phyloP scores from a whole-genome alignment of 2,797 vertebrate species.

The Lacerta bilineata region DNA sequence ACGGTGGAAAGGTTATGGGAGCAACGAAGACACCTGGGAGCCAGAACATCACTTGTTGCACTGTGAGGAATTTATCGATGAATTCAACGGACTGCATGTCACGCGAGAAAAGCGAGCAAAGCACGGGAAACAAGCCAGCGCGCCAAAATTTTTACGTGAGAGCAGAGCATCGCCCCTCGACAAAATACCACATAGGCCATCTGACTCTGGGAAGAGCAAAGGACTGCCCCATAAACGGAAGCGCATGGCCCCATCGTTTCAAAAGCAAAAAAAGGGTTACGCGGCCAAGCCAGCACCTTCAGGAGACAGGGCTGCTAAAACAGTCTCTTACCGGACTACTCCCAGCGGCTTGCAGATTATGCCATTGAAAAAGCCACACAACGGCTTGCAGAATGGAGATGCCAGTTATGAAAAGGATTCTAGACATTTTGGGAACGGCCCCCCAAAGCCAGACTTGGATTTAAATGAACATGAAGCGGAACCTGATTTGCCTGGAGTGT shows the following conservation, averaged over 20 bases:
- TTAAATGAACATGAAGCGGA: conserved; percentile 77
- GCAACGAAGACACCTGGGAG: conserved; percentile 98
- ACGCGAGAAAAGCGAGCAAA: conserved; percentile 87
- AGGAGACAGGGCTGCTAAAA: conserved; percentile 88
- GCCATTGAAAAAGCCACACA: conserved; percentile 87
- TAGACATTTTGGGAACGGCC: conserved; percentile 85
- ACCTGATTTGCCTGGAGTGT: conserved; percentile 78
- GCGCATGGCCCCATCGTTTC: conserved; percentile 83
- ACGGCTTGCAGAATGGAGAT: conserved; percentile 91
- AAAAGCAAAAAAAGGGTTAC: conserved; percentile 86
- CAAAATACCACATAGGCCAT: conserved; percentile 79
- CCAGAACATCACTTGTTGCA: conserved; percentile 94
- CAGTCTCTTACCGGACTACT: conserved; percentile 89
- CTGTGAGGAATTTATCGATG: conserved; percentile 97
- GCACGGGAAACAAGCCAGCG: conserved; percentile 81
- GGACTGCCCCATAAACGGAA: conserved; percentile 89
- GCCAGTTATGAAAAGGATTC: conserved; percentile 80
- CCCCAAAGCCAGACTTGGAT: conserved; percentile 78
- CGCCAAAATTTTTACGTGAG: conserved; percentile 80
- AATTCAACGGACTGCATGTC: conserved; percentile 91
- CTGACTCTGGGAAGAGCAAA: conserved; percentile 84
- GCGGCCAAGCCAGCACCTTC: conserved; percentile 81
- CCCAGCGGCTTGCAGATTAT: conserved; percentile 88
- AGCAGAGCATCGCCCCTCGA: conserved; percentile 73
- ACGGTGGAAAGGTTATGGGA: conserved; percentile 97